These are phyloP conservation scores for Patella ulyssiponensis DNA, from an alignment of 2,888 invertebrate genomes.

Conservation along the genomic window DNA sequence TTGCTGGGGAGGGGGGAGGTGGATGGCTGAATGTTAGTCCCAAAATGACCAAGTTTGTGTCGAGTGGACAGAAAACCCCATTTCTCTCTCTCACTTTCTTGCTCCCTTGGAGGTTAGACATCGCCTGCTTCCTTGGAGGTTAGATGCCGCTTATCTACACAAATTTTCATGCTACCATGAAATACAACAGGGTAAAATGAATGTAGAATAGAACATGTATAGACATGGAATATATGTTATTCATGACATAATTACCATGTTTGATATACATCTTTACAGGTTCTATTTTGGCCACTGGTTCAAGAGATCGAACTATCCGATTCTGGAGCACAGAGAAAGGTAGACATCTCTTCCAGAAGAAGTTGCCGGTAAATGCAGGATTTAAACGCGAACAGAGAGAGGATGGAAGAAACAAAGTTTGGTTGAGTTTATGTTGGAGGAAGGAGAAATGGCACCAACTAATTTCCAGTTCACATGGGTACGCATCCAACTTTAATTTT, in stretches of 20 bases:
- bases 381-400: constrained; percentile 45
- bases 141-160: too few relatives aligned
- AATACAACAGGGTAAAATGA: too few relatives aligned
- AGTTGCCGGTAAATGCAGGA: constrained; percentile 50
- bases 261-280: constrained; percentile 50
- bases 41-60: too few relatives aligned
- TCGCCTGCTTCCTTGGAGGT: too few relatives aligned
- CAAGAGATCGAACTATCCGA: constrained; percentile 76
- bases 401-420: constrained; percentile 47
- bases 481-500: constrained; percentile 14
- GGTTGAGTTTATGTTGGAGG: constrained; percentile 76
- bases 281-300: constrained; percentile 80
- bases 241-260: background rate
- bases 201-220: too few relatives aligned
- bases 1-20: too few relatives aligned
- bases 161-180: too few relatives aligned
- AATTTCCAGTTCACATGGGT: constrained; percentile 61
- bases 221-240: too few relatives aligned
- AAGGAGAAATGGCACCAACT: constrained; percentile 52
- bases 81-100: too few relatives aligned
- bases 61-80: too few relatives aligned
- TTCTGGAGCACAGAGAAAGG: constrained; percentile 64
- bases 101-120: too few relatives aligned
- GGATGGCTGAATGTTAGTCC: too few relatives aligned
- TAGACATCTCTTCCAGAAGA: constrained; percentile 50